Percentiles rank a stretch among this genome's conserved stretches.
phyloP scores from a whole-genome alignment of 2,113 vertebrate genomes.

The Willisornis vidua region DNA sequence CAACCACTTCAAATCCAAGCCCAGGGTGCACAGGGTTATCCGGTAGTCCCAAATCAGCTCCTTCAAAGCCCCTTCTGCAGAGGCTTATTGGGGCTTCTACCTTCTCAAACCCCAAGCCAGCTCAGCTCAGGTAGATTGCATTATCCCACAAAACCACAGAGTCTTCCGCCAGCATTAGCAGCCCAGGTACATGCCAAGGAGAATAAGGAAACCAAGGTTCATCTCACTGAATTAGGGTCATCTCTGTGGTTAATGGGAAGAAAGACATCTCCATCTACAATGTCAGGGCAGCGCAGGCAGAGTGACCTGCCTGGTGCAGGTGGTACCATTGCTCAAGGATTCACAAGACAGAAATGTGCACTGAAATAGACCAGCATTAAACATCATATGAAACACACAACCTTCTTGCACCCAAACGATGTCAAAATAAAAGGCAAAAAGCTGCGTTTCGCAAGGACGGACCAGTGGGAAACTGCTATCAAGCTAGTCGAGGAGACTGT shows the following conservation, averaged over 20 bases:
- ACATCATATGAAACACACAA: not conserved
- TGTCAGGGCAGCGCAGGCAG: not conserved
- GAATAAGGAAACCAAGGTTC: not conserved
- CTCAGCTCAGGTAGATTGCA: not conserved
- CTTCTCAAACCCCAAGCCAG: not conserved
- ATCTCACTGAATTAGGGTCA: not conserved
- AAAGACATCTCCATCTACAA: not conserved
- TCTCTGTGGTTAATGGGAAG: not conserved
- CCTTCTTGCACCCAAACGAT: not conserved
- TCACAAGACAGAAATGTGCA: rapidly evolving
- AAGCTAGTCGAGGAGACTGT: too few species aligned
- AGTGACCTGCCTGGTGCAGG: not conserved
- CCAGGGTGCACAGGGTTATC: not conserved
- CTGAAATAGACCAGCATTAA: not conserved
- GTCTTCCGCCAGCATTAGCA: not conserved
- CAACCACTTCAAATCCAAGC: rapidly evolving
- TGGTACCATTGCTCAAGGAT: not conserved
- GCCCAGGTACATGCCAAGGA: not conserved
- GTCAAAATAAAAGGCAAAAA: not conserved
- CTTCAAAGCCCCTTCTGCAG: not conserved
- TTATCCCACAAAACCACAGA: rapidly evolving
- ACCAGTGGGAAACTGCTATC: not conserved
- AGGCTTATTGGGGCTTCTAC: not conserved
- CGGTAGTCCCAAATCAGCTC: not conserved
- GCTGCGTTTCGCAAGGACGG: not conserved